Percentiles rank a stretch among this genome's conserved stretches.
Conservation (phyloP, 2,888 invertebrate genomes). For the Sinotaia quadrata region DNA sequence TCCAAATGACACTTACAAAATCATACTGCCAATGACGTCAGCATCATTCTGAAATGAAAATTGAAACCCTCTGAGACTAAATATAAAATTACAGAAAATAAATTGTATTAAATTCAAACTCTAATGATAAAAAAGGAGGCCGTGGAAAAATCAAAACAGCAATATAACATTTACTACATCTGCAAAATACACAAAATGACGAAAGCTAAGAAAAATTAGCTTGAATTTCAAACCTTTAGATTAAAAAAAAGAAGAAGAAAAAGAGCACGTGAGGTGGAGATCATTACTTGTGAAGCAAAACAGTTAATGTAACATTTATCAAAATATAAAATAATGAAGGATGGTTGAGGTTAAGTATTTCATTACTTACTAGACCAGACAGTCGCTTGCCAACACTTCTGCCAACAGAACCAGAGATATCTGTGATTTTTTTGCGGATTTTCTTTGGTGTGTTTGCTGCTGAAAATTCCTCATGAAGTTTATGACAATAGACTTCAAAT, state of each 20-base stretch:
- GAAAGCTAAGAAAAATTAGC: too few species aligned
- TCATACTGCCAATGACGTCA: slow-evolving; percentile 68
- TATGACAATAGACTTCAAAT: slow-evolving; percentile 78
- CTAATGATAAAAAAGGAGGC: not conserved
- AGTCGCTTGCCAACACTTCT: slow-evolving; percentile 79
- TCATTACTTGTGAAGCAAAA: too few species aligned
- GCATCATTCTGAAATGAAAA: slow-evolving; percentile 61
- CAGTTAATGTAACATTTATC: too few species aligned
- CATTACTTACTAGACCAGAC: slow-evolving; percentile 74
- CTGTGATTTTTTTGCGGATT: slow-evolving; percentile 77
- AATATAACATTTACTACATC: too few species aligned
- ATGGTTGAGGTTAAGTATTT: too few species aligned
- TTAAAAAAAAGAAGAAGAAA: too few species aligned
- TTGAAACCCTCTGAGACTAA: too few species aligned
- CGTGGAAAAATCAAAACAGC: too few species aligned
- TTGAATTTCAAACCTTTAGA: too few species aligned
- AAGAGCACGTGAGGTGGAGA: too few species aligned
- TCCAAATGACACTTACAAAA: slow-evolving; percentile 65
- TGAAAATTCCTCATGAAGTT: slow-evolving; percentile 78
- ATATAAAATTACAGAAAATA: not conserved
- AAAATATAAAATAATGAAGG: too few species aligned
- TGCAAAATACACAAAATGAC: too few species aligned
- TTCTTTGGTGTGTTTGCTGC: slow-evolving; percentile 79
- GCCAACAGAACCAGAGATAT: slow-evolving; percentile 78
- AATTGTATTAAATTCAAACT: not conserved